A percentile compares a stretch with the other conserved stretches of the same genome.
phyloP scores from a whole-genome alignment of 2,113 vertebrate genomes.

The Dasyurus viverrinus region DNA sequence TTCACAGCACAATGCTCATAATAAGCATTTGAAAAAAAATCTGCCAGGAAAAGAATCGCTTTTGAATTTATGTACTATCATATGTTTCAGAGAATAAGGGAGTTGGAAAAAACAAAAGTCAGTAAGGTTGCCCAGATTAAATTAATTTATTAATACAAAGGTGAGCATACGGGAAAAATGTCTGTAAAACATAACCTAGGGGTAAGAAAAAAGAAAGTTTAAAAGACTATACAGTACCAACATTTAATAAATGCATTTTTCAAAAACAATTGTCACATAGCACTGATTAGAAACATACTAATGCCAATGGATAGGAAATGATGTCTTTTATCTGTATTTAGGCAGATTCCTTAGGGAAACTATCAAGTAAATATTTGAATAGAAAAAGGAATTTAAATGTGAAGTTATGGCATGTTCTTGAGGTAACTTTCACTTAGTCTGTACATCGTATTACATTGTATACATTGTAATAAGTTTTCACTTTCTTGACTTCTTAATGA shows the following conservation, averaged over 20 bases:
- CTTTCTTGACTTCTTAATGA: background rate
- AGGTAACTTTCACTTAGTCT: background rate
- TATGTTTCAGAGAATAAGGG: background rate
- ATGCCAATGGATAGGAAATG: background rate
- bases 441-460: background rate
- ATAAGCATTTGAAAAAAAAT: background rate
- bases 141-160: background rate
- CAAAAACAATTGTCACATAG: background rate
- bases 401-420: background rate
- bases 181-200: background rate
- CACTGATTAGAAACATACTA: background rate
- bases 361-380: background rate
- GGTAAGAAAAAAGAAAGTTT: background rate
- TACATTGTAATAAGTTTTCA: background rate
- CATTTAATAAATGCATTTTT: background rate
- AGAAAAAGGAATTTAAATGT: background rate
- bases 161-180: background rate
- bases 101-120: fast-evolving
- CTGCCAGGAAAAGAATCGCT: background rate
- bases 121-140: background rate
- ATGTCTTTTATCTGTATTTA: background rate
- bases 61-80: background rate
- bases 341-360: background rate
- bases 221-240: background rate
- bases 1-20: background rate